These are phyloP conservation scores for Chelidonichthys spinosus DNA, from an alignment of 2,797 vertebrate genomes.

Conservation along the genomic window DNA sequence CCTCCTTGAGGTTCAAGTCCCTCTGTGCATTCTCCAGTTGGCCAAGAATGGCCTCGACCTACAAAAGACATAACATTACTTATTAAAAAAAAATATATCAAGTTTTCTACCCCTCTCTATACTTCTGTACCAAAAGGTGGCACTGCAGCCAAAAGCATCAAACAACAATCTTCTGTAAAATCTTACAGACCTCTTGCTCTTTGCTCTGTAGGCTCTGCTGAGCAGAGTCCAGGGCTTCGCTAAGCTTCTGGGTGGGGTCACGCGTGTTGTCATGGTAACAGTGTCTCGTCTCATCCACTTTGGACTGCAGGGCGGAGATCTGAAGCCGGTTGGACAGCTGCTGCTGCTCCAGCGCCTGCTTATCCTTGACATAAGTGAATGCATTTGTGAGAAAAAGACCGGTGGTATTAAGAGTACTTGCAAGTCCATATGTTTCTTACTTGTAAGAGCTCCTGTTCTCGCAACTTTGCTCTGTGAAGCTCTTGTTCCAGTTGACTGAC, in stretches of 20 bases:
- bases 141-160: constrained; percentile 11
- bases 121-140: constrained; percentile 41
- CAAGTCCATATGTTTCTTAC: constrained; percentile 65
- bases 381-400: neutral
- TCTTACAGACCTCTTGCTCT: constrained; percentile 85
- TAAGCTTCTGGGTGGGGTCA: constrained; percentile 77
- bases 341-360: constrained; percentile 90
- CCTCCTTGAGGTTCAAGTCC: constrained; percentile 83
- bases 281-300: constrained; percentile 87
- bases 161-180: neutral
- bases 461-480: constrained; percentile 84
- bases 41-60: constrained; percentile 85
- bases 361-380: constrained; percentile 83
- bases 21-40: constrained; percentile 86
- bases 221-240: constrained; percentile 82
- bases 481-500: constrained; percentile 87
- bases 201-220: constrained; percentile 82
- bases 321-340: constrained; percentile 88
- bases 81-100: constrained; percentile 2
- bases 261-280: constrained; percentile 74
- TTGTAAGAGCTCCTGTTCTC: constrained; percentile 86
- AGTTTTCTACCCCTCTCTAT: neutral
- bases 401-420: neutral
- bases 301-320: constrained; percentile 90
- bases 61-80: constrained; percentile 24